phyloP scores from a whole-genome alignment of 1,140 invertebrate species.

The Eumaeus atala region DNA sequence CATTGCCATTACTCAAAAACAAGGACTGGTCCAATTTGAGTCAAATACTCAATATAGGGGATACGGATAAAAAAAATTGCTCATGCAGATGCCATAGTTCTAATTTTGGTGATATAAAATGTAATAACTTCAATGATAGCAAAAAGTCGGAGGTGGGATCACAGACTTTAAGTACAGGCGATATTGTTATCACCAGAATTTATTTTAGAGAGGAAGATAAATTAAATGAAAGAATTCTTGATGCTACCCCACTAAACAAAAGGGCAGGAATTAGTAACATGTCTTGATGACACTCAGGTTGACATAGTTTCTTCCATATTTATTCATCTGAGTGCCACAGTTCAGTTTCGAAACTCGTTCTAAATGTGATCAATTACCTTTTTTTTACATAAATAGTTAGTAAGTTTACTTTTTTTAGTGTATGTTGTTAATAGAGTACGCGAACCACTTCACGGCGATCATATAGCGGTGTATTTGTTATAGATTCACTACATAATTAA shows the following conservation, averaged over 20 bases:
- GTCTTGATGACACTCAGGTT: constrained; percentile 59
- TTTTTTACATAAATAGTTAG: constrained; percentile 39
- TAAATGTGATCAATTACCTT: constrained; percentile 57
- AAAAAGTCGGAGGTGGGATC: constrained; percentile 75
- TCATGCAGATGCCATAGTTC: constrained; percentile 74
- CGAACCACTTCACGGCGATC: constrained; percentile 38
- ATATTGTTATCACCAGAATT: constrained; percentile 93
- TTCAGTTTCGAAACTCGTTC: constrained; percentile 54
- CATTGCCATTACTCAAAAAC: constrained; percentile 67
- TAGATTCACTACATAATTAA: constrained; percentile 45
- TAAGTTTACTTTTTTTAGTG: constrained; percentile 40
- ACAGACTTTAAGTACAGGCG: constrained; percentile 93
- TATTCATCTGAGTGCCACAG: constrained; percentile 55
- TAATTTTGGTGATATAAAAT: constrained; percentile 49
- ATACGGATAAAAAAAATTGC: constrained; percentile 65
- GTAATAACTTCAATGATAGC: constrained; percentile 67
- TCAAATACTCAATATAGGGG: constrained; percentile 63
- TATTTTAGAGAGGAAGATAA: constrained; percentile 84
- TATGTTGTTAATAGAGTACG: constrained; percentile 30
- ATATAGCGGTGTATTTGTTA: constrained; percentile 48
- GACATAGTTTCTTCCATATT: constrained; percentile 39
- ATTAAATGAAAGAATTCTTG: constrained; percentile 72
- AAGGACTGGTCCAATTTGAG: constrained; percentile 68
- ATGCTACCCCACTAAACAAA: constrained; percentile 65
- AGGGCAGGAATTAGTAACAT: constrained; percentile 56